Evolutionary conservation across 1,140 invertebrate species (phyloP).

Genomic region (Saxidomus purpurata): DNA sequence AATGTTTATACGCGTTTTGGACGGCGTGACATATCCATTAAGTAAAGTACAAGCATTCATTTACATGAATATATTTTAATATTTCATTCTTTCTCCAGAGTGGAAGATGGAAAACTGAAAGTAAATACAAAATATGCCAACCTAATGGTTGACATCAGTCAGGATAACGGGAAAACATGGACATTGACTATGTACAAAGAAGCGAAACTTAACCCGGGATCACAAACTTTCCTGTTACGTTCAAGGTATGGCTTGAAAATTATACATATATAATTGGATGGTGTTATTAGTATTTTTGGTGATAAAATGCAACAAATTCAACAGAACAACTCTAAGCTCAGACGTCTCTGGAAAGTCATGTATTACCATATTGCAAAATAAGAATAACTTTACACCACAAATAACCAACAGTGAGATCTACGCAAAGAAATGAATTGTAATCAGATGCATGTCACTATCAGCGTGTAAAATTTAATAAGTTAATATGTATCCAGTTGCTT

Average conservation of each 20-base stretch:
- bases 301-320: not conserved
- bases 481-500: too few species aligned
- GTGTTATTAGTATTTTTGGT: not conserved
- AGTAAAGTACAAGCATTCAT: too few species aligned
- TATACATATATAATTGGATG: not conserved
- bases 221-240: not conserved
- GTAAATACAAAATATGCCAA: slow-evolving; percentile 40
- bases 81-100: slow-evolving; percentile 10
- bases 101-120: slow-evolving; percentile 3
- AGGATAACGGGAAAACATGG: slow-evolving; percentile 1
- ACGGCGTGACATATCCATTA: too few species aligned
- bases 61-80: not conserved
- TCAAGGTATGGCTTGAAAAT: not conserved
- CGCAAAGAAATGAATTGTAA: too few species aligned
- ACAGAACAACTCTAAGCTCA: not conserved
- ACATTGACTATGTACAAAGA: not conserved
- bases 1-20: too few species aligned
- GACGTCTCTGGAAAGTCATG: too few species aligned
- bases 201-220: not conserved
- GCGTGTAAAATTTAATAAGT: too few species aligned
- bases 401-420: too few species aligned
- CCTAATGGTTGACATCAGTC: not conserved
- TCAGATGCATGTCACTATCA: too few species aligned
- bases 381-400: too few species aligned
- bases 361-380: too few species aligned